These are phyloP conservation scores for Heliconius cydno DNA, from an alignment of 2,888 invertebrate genomes.

Conservation along the genomic window DNA sequence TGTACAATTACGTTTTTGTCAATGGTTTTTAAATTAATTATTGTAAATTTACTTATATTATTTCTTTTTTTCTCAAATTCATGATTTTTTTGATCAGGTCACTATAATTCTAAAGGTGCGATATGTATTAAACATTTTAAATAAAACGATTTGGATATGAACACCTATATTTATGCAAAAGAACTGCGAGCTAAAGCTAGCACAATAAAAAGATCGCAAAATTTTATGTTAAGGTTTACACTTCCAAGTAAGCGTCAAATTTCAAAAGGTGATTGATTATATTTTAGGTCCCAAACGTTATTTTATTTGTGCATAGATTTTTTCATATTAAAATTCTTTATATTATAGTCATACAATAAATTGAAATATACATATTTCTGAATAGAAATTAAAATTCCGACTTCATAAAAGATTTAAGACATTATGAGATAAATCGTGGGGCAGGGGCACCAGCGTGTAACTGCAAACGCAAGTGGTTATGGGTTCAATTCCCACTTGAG, in stretches of 20 bases:
- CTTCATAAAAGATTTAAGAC: neutral
- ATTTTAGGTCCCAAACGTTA: neutral
- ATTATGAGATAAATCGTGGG: too few species aligned
- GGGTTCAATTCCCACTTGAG: too few species aligned
- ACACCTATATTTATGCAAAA: neutral
- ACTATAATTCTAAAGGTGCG: too few species aligned
- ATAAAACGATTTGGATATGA: neutral
- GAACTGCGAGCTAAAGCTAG: neutral
- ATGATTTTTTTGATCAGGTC: too few species aligned
- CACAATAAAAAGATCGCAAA: constrained; percentile 14
- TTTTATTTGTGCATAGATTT: constrained; percentile 8
- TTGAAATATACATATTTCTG: neutral
- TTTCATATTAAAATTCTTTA: constrained; percentile 11
- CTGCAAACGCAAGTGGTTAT: too few species aligned
- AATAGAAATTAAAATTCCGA: constrained; percentile 1
- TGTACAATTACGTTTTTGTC: too few species aligned
- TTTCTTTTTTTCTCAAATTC: too few species aligned
- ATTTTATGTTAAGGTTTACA: constrained; percentile 18
- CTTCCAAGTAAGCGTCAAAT: constrained; percentile 31
- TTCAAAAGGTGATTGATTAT: constrained; percentile 29
- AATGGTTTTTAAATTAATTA: too few species aligned
- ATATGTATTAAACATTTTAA: too few species aligned
- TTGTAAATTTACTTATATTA: too few species aligned
- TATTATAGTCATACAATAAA: neutral
- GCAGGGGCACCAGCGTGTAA: too few species aligned